Evolutionary conservation across 1,140 invertebrate genomes (phyloP).

Genomic region (Cotesia chilonis): DNA sequence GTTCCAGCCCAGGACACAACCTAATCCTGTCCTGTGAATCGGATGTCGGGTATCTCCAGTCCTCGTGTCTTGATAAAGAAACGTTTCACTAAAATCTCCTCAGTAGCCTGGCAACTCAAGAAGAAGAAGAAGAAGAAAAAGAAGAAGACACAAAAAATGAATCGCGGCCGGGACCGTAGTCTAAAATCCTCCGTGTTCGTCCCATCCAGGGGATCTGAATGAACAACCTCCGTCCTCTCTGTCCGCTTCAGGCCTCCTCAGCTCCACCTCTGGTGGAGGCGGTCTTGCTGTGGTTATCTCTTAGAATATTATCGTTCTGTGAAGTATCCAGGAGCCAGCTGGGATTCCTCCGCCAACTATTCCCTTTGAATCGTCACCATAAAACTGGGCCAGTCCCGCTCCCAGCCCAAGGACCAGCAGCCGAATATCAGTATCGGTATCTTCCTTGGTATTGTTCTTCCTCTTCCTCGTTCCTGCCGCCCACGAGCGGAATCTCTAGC

Average conservation of each 20-base stretch:
- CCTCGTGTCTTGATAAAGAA: slow-evolving; percentile 47
- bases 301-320: too few species aligned
- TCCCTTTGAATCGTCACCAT: too few species aligned
- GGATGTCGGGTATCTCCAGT: slow-evolving; percentile 33
- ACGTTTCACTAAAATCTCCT: too few species aligned
- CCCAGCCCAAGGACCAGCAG: too few species aligned
- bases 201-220: slow-evolving; percentile 63
- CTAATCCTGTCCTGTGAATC: slow-evolving; percentile 1
- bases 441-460: neutral
- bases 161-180: slow-evolving; percentile 50
- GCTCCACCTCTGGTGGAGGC: slow-evolving; percentile 32
- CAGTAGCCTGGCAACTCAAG: too few species aligned
- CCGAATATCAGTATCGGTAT: too few species aligned
- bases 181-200: slow-evolving; percentile 48
- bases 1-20: slow-evolving; percentile 28
- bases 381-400: too few species aligned
- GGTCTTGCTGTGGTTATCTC: neutral
- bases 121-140: slow-evolving; percentile 29
- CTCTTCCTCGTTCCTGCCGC: slow-evolving; percentile 13
- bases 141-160: slow-evolving; percentile 52
- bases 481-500: neutral
- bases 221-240: slow-evolving; percentile 47
- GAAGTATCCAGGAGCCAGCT: slow-evolving; percentile 43
- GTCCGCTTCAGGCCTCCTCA: slow-evolving; percentile 51
- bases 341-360: slow-evolving; percentile 59